Conservation (phyloP, 2,113 vertebrate genomes). For the Tetrao urogallus region DNA sequence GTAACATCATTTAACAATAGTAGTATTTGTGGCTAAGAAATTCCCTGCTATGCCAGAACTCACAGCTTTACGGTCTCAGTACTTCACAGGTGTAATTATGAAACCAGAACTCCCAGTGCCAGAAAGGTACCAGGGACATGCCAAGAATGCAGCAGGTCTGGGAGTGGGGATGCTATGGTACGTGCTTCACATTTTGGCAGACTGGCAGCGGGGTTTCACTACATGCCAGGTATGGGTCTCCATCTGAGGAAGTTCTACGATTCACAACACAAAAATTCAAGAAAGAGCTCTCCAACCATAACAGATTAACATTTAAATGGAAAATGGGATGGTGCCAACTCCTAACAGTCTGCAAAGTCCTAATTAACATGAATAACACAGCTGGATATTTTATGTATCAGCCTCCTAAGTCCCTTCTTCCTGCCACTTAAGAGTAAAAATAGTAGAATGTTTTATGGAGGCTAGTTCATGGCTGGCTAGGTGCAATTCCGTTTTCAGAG, state of each 20-base stretch:
- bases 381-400: conserved; percentile 50
- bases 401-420: conserved; percentile 40
- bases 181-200: neutral
- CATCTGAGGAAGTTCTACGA: neutral
- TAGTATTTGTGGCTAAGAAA: neutral
- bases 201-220: neutral
- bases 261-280: neutral
- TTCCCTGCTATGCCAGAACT: neutral
- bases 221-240: neutral
- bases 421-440: conserved; percentile 51
- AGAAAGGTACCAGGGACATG: neutral
- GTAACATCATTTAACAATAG: neutral
- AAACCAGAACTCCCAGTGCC: neutral
- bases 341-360: conserved; percentile 9
- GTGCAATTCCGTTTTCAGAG: neutral
- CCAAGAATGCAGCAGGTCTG: neutral
- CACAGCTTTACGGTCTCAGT: neutral
- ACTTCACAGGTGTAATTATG: neutral
- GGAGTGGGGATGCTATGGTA: neutral
- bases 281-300: conserved; percentile 21
- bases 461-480: conserved; percentile 4
- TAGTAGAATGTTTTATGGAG: neutral
- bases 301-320: conserved; percentile 34
- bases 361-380: conserved; percentile 60
- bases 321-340: conserved; percentile 49